Percentiles rank a stretch among this genome's conserved stretches.
These are phyloP conservation scores for Ochropacha duplaris DNA, from an alignment of 2,888 invertebrate genomes.

Conservation along the genomic window DNA sequence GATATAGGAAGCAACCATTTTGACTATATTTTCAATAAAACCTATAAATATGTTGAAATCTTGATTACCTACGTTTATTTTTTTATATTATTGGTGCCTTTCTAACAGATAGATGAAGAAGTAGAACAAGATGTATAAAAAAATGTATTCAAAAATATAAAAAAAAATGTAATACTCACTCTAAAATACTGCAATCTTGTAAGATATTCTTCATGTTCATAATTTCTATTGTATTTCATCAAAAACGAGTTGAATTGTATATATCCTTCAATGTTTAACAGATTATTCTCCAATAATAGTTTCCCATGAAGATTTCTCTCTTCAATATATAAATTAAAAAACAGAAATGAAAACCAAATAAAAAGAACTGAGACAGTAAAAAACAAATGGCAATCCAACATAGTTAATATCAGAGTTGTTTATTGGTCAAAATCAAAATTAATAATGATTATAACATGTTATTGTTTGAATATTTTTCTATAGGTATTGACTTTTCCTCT, in stretches of 20 bases:
- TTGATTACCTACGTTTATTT: no score
- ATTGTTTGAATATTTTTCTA: no score
- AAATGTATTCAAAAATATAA: no score
- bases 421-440: neutral
- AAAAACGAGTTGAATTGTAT: neutral
- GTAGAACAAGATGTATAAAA: no score
- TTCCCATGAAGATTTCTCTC: neutral
- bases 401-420: neutral
- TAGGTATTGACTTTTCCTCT: no score
- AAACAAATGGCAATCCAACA: neutral
- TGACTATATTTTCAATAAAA: no score
- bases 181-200: neutral
- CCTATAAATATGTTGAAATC: no score
- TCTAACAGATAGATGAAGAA: no score
- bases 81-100: no score
- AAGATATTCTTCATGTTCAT: neutral
- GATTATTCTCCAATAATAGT: neutral
- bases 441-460: no score
- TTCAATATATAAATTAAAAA: neutral
- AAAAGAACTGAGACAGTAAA: neutral
- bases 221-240: neutral
- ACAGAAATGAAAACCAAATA: neutral
- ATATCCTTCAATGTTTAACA: neutral
- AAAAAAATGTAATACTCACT: neutral
- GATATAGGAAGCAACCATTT: no score